A percentile compares a stretch with the other conserved stretches of the same genome.
These are phyloP conservation scores for Smutsia gigantea DNA, from an alignment of 2,797 vertebrate species.

Conservation along the genomic window DNA sequence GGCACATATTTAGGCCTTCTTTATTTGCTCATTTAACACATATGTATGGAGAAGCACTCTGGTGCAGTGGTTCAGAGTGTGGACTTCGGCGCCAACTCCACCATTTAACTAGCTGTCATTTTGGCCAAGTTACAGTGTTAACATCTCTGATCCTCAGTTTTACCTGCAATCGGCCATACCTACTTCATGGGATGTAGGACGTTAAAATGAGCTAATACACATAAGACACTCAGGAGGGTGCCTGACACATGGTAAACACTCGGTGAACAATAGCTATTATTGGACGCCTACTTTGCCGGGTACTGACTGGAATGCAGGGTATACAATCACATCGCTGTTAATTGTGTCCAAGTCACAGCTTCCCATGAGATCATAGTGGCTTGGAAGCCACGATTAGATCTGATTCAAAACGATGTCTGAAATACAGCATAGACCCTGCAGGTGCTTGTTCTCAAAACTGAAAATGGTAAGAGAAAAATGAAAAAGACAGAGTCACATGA, in stretches of 20 bases:
- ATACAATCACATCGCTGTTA: not conserved
- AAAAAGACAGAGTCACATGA: not conserved
- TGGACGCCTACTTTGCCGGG: not conserved
- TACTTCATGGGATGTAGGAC: no score
- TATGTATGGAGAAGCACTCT: not conserved
- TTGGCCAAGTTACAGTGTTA: no score
- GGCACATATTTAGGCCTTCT: not conserved
- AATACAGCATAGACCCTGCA: not conserved
- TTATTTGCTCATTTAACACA: not conserved
- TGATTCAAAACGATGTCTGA: not conserved
- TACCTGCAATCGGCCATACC: not conserved
- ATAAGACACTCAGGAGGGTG: not conserved
- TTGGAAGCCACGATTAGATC: not conserved
- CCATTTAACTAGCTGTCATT: not conserved
- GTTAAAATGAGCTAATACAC: not conserved
- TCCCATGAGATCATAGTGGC: not conserved
- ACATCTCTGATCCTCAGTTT: not conserved
- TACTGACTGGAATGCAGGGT: not conserved
- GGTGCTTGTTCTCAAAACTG: not conserved
- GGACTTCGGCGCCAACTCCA: not conserved
- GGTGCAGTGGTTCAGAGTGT: not conserved
- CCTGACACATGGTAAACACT: not conserved
- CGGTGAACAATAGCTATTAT: fast-evolving
- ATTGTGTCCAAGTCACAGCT: not conserved
- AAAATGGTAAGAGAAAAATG: not conserved